Conservation (phyloP, 2,888 invertebrate genomes). For the Tetropium fuscum region DNA sequence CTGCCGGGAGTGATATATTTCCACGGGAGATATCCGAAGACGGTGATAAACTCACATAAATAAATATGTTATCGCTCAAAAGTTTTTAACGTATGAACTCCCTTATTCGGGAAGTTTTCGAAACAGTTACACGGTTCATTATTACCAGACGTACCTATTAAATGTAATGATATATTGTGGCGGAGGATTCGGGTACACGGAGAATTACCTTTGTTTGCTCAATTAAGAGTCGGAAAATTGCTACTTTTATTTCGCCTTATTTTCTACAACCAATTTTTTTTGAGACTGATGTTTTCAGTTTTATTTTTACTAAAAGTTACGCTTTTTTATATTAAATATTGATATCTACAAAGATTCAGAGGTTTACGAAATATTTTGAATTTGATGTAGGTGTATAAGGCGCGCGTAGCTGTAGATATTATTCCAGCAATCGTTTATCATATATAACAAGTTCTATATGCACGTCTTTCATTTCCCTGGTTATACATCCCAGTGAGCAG, state of each 20-base stretch:
- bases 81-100: constrained; percentile 30
- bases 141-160: constrained; percentile 31
- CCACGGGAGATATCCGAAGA: constrained; percentile 27
- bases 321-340: too few species aligned
- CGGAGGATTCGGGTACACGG: constrained; percentile 2
- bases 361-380: too few species aligned
- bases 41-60: constrained; percentile 31
- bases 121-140: constrained; percentile 31
- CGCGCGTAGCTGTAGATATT: background rate
- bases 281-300: too few species aligned
- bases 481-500: background rate
- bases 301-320: too few species aligned
- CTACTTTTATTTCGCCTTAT: too few species aligned
- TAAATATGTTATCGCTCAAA: constrained; percentile 31
- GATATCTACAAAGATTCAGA: too few species aligned
- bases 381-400: background rate
- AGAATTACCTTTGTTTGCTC: background rate
- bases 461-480: background rate
- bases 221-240: too few species aligned
- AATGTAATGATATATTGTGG: constrained; percentile 27
- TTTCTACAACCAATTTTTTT: too few species aligned
- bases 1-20: constrained; percentile 30
- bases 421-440: background rate
- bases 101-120: constrained; percentile 26
- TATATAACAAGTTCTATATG: background rate